Evolutionary conservation across 2,888 invertebrate genomes (phyloP).

Genomic region (Hyles lineata): DNA sequence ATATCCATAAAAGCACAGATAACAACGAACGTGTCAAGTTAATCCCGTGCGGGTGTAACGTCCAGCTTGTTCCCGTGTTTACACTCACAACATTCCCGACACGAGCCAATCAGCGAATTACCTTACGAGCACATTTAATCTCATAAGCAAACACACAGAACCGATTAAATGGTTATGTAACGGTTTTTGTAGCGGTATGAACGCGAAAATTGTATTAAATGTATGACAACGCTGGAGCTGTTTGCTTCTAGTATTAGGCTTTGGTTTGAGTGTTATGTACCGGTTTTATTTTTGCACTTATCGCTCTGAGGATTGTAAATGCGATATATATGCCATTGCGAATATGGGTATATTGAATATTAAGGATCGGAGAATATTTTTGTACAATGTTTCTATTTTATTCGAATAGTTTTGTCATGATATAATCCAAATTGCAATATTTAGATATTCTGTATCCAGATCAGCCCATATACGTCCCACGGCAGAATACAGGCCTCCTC

Average conservation of each 20-base stretch:
- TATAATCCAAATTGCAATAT: too few species aligned
- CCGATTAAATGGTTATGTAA: conserved; percentile 40
- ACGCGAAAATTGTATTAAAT: conserved; percentile 34
- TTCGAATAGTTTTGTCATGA: background rate
- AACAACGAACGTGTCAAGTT: conserved; percentile 15
- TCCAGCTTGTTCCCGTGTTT: conserved; percentile 35
- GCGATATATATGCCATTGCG: background rate
- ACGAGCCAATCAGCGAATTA: conserved; percentile 35
- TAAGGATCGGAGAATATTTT: background rate
- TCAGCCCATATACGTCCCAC: too few species aligned
- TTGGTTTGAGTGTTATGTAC: background rate
- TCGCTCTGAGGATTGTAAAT: background rate
- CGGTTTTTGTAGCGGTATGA: conserved; percentile 7
- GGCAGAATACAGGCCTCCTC: too few species aligned
- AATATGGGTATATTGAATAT: too few species aligned
- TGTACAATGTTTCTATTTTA: background rate
- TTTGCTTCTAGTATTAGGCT: background rate
- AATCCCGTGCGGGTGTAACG: background rate
- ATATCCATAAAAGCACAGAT: conserved; percentile 7
- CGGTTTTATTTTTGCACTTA: background rate
- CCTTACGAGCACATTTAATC: conserved; percentile 40
- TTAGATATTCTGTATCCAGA: too few species aligned
- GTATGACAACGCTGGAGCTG: background rate
- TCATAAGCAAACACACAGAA: conserved; percentile 39
- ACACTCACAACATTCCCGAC: conserved; percentile 28